Percentiles rank a stretch among this genome's conserved stretches.
Conservation (phyloP, 2,888 invertebrate genomes). For the Lathronympha strigana region DNA sequence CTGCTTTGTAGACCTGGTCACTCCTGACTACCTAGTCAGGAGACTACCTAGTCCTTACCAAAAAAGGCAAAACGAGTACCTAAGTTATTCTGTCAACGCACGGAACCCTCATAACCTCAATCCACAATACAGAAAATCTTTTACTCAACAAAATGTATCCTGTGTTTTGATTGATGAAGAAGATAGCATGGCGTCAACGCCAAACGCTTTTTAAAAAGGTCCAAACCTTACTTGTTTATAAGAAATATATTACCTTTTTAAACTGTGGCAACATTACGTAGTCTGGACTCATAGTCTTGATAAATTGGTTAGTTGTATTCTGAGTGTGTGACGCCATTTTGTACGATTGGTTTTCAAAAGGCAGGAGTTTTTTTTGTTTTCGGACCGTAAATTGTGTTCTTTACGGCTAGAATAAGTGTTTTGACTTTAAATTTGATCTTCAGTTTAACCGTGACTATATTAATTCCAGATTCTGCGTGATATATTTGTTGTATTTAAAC, state of each 20-base stretch:
- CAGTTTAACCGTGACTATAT: background rate
- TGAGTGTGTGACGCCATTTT: constrained; percentile 57
- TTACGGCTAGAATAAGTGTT: background rate
- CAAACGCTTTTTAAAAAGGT: constrained; percentile 10
- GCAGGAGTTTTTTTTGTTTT: constrained; percentile 31
- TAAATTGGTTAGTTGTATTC: constrained; percentile 73
- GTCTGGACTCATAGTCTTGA: constrained; percentile 66
- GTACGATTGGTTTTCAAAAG: constrained; percentile 62
- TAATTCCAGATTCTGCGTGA: background rate
- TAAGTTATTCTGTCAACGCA: background rate
- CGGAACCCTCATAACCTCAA: constrained; percentile 22
- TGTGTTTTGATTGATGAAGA: constrained; percentile 77
- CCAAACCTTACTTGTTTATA: background rate
- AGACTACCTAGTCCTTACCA: too few relatives aligned
- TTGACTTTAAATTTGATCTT: constrained; percentile 10
- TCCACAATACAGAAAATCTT: constrained; percentile 55
- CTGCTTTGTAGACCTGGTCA: too few relatives aligned
- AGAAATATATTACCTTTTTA: constrained; percentile 12
- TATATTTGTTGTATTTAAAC: too few relatives aligned
- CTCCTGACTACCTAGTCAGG: too few relatives aligned
- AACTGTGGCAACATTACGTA: constrained; percentile 55
- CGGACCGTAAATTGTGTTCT: constrained; percentile 17
- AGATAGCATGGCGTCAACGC: constrained; percentile 66
- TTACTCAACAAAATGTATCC: constrained; percentile 73
- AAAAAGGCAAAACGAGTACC: too few relatives aligned